Evolutionary conservation across 2,113 vertebrate species (phyloP).

Genomic region (Sprattus sprattus): DNA sequence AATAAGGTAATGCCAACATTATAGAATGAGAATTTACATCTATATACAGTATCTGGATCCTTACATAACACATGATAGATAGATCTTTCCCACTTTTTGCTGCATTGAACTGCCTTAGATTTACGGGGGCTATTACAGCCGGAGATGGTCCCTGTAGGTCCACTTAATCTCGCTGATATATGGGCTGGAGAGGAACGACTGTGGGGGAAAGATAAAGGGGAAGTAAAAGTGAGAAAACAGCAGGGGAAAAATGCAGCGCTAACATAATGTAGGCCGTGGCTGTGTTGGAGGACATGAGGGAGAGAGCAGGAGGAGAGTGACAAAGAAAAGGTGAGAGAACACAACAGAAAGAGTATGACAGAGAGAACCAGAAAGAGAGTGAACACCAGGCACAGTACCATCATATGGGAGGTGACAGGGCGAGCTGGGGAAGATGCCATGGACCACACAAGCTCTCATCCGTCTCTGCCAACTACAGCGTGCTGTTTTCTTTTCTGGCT

Average conservation of each 20-base stretch:
- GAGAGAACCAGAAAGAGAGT: not conserved
- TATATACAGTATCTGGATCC: slow-evolving; percentile 58
- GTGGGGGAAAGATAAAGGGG: slow-evolving; percentile 36
- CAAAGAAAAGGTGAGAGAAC: not conserved
- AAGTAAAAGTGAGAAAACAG: slow-evolving; percentile 34
- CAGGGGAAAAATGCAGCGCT: slow-evolving; percentile 24
- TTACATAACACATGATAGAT: slow-evolving; percentile 61
- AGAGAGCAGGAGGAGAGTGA: not conserved
- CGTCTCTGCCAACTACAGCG: slow-evolving; percentile 36
- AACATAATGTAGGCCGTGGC: slow-evolving; percentile 9
- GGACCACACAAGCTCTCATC: not conserved
- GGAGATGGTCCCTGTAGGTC: slow-evolving; percentile 66
- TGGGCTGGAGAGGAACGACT: slow-evolving; percentile 39
- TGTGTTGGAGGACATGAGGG: not conserved
- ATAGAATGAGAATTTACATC: slow-evolving; percentile 61
- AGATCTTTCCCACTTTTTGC: slow-evolving; percentile 47
- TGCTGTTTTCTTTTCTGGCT: slow-evolving; percentile 25
- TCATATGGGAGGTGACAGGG: not conserved
- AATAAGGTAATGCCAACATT: slow-evolving; percentile 44
- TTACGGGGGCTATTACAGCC: slow-evolving; percentile 72
- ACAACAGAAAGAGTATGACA: slow-evolving; percentile 21
- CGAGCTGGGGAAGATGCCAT: not conserved
- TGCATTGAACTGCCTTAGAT: slow-evolving; percentile 59
- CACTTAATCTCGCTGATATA: slow-evolving; percentile 73
- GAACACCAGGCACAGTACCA: not conserved